Evolutionary conservation across 2,797 vertebrate genomes (phyloP).

Genomic region (Chloroceryle inda): DNA sequence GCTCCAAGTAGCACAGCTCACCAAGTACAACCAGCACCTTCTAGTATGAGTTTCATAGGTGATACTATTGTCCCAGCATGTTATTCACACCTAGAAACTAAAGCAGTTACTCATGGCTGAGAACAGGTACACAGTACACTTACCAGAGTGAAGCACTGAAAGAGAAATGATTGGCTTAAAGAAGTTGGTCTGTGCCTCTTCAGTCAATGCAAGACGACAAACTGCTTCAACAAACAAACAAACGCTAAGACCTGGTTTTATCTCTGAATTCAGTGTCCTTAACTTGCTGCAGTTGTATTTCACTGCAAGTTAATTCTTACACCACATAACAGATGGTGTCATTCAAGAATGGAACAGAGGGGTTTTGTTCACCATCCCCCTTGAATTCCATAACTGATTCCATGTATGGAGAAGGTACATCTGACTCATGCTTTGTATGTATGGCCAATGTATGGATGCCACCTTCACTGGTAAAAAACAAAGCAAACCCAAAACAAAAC

Average conservation of each 20-base stretch:
- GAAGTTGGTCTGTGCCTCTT: neutral
- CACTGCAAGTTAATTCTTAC: neutral
- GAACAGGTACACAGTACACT: neutral
- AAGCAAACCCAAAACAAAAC: no score
- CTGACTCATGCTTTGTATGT: neutral
- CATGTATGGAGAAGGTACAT: fast-evolving
- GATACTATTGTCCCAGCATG: neutral
- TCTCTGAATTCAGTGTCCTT: neutral
- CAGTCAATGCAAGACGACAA: neutral
- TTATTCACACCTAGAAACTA: slow-evolving; percentile 3
- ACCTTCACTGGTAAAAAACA: neutral
- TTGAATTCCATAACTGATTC: neutral
- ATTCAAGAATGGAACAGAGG: neutral
- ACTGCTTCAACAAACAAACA: neutral
- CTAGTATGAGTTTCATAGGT: neutral
- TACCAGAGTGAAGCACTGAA: neutral
- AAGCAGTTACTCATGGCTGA: neutral
- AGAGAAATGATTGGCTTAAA: neutral
- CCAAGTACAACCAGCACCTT: neutral
- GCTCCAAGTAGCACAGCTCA: neutral
- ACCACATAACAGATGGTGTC: neutral
- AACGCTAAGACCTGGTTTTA: neutral
- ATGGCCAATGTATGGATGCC: neutral
- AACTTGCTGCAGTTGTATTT: neutral
- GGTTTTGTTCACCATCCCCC: neutral